These are phyloP conservation scores for Halictus quadricinctus DNA, from an alignment of 2,888 invertebrate genomes.

Conservation along the genomic window DNA sequence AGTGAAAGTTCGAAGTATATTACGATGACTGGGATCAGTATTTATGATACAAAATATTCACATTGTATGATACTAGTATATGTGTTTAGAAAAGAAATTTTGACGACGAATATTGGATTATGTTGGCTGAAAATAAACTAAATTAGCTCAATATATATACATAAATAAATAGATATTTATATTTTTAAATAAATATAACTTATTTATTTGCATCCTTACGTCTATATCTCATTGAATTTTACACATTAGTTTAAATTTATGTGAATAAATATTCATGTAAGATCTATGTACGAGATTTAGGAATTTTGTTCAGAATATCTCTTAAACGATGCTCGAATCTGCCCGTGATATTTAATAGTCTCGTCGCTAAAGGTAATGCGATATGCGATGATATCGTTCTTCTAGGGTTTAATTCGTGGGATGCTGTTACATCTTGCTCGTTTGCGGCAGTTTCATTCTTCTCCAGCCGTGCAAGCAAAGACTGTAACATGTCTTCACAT, in stretches of 20 bases:
- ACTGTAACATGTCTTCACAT: not conserved
- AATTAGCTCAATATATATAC: not conserved
- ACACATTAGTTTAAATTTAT: not conserved
- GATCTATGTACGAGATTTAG: not conserved
- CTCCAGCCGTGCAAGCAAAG: constrained; percentile 1
- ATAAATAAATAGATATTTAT: constrained; percentile 30
- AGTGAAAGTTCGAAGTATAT: constrained; percentile 23
- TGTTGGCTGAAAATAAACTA: constrained; percentile 22
- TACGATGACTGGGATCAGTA: constrained; percentile 31
- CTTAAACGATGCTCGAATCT: constrained; percentile 14
- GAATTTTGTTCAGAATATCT: constrained; percentile 2
- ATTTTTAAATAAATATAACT: constrained; percentile 26
- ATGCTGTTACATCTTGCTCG: not conserved
- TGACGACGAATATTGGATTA: constrained; percentile 23
- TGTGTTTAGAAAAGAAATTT: not conserved
- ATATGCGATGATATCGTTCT: constrained; percentile 15
- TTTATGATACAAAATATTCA: constrained; percentile 38
- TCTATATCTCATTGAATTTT: not conserved
- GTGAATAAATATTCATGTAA: not conserved
- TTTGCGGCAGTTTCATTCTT: not conserved
- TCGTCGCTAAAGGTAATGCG: constrained; percentile 36
- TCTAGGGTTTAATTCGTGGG: not conserved
- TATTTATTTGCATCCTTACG: constrained; percentile 19
- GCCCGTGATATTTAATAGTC: constrained; percentile 30
- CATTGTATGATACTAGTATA: constrained; percentile 32